Conservation (phyloP, 2,888 invertebrate species). For the Chironomus riparius region DNA sequence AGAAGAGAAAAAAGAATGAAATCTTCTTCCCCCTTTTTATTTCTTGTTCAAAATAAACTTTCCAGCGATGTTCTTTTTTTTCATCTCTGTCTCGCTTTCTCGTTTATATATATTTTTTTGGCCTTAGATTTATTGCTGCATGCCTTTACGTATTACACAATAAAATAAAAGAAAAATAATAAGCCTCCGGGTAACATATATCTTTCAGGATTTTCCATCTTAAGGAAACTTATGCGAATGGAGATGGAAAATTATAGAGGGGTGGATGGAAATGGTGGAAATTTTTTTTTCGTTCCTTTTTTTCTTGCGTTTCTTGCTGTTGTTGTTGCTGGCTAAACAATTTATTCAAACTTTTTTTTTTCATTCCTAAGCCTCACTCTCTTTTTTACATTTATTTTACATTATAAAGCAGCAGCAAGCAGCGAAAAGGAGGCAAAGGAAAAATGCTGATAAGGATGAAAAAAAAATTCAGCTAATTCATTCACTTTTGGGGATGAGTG, state of each 20-base stretch:
- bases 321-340: not conserved
- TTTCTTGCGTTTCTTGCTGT: too few species aligned
- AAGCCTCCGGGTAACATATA: conserved; percentile 25
- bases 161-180: conserved; percentile 25
- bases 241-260: not conserved
- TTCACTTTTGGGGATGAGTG: not conserved
- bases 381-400: not conserved
- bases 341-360: conserved; percentile 14
- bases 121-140: conserved; percentile 16
- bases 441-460: conserved; percentile 21
- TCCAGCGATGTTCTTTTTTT: conserved; percentile 11
- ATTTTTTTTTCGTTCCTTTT: too few species aligned
- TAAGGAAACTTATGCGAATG: conserved; percentile 17
- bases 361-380: not conserved
- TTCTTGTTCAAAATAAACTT: conserved; percentile 20
- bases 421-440: not conserved
- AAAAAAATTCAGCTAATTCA: not conserved
- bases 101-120: not conserved
- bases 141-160: conserved; percentile 24
- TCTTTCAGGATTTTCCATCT: conserved; percentile 24
- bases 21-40: conserved; percentile 14
- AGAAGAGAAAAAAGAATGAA: not conserved
- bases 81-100: not conserved
- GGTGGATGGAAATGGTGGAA: not conserved
- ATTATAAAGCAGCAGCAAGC: not conserved